These are phyloP conservation scores for Scaptomyza reducta DNA, from an alignment of 2,888 invertebrate genomes.

Conservation along the genomic window DNA sequence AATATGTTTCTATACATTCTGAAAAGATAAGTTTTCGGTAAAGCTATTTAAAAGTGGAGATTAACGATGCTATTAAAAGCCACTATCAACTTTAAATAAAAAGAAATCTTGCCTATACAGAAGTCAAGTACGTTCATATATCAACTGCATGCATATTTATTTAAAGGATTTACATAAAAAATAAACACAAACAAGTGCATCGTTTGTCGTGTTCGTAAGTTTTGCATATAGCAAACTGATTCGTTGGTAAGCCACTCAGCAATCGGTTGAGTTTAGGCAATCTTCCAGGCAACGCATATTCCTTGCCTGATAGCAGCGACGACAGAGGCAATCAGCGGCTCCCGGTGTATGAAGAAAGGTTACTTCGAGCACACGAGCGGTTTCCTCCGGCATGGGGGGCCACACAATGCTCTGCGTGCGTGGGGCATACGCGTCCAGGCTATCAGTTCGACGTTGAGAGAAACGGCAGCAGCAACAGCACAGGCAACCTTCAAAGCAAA, in stretches of 20 bases:
- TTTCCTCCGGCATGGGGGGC: slow-evolving; percentile 54
- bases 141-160: background rate
- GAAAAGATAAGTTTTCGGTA: too few species aligned
- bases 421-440: slow-evolving; percentile 61
- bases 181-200: background rate
- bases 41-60: too few species aligned
- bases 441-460: slow-evolving; percentile 9
- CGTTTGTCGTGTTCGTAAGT: too few species aligned
- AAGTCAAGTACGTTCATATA: too few species aligned
- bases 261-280: slow-evolving; percentile 38
- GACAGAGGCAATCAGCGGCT: slow-evolving; percentile 45
- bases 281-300: slow-evolving; percentile 27
- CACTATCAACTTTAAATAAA: too few species aligned
- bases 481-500: slow-evolving; percentile 46
- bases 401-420: slow-evolving; percentile 69
- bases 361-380: slow-evolving; percentile 53
- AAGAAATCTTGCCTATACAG: too few species aligned
- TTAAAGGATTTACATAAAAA: background rate
- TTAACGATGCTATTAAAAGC: too few species aligned
- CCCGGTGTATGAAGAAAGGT: slow-evolving; percentile 58
- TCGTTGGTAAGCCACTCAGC: slow-evolving; percentile 5
- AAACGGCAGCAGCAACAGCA: slow-evolving; percentile 41
- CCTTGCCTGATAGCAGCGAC: slow-evolving; percentile 33
- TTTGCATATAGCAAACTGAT: too few species aligned
- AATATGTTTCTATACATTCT: too few species aligned